Evolutionary conservation across 2,797 vertebrate species (phyloP).

Genomic region (Tauraco hartlaubi): DNA sequence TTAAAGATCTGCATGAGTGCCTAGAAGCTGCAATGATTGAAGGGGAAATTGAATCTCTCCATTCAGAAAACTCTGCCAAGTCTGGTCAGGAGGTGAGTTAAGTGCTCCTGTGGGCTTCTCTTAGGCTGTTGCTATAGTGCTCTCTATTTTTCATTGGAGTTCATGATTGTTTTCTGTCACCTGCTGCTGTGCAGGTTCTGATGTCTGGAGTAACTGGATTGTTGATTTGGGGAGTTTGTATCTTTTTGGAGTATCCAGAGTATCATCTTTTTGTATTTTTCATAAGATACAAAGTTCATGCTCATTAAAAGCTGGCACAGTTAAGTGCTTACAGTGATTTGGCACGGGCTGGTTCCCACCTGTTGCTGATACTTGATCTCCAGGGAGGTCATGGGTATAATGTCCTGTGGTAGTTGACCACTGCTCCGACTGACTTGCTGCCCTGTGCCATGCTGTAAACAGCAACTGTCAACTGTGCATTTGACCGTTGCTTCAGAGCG

Average conservation of each 20-base stretch:
- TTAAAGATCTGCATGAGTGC: constrained; percentile 99
- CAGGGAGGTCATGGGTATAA: neutral
- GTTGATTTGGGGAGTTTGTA: neutral
- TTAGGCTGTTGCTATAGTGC: neutral
- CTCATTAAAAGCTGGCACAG: neutral
- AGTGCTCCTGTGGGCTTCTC: neutral
- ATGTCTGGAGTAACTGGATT: neutral
- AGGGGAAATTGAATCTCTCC: constrained; percentile 98
- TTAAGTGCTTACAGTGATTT: neutral
- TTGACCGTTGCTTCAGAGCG: neutral
- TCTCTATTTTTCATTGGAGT: neutral
- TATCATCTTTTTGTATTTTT: neutral
- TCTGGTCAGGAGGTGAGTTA: constrained; percentile 96
- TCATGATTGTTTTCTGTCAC: neutral
- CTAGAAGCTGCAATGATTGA: constrained; percentile 98
- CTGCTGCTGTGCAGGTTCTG: neutral
- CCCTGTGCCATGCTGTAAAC: neutral
- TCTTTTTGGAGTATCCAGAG: neutral
- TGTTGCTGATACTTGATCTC: neutral
- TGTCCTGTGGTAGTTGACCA: neutral
- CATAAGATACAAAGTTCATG: neutral
- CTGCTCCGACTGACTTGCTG: neutral
- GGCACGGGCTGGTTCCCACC: neutral
- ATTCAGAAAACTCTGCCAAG: constrained; percentile 95
- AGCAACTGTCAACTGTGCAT: neutral